Evolutionary conservation across 2,797 vertebrate species (phyloP).

Genomic region (Phataginus tricuspis): DNA sequence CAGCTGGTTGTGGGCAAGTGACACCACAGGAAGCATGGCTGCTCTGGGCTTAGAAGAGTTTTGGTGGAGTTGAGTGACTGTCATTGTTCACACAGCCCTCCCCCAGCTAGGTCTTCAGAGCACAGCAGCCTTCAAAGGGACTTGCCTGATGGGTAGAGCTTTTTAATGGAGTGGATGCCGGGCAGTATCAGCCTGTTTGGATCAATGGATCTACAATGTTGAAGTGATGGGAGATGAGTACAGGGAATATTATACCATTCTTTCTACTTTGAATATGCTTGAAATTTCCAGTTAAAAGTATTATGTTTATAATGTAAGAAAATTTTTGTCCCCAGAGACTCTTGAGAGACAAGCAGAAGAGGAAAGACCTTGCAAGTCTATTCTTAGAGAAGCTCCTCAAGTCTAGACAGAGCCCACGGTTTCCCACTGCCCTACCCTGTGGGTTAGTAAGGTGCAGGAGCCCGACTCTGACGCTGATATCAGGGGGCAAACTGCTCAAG

Average conservation of each 20-base stretch:
- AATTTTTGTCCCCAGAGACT: not conserved
- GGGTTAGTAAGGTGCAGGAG: not conserved
- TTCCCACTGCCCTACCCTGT: accelerated
- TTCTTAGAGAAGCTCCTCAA: not conserved
- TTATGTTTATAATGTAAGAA: not conserved
- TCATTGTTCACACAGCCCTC: not conserved
- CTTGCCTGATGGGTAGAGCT: not conserved
- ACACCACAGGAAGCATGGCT: not conserved
- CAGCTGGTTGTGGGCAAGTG: not conserved
- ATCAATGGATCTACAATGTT: not conserved
- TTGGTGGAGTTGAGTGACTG: not conserved
- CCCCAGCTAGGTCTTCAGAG: not conserved
- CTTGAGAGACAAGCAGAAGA: not conserved
- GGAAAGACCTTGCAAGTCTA: not conserved
- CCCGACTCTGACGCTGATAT: not conserved
- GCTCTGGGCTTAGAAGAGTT: not conserved
- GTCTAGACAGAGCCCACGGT: not conserved
- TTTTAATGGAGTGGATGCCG: not conserved
- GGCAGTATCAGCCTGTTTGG: not conserved
- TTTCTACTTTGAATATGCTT: not conserved
- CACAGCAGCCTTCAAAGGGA: not conserved
- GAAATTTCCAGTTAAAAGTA: not conserved
- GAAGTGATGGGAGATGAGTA: not conserved
- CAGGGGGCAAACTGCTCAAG: not conserved
- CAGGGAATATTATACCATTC: not conserved